Conservation (phyloP, 2,797 vertebrate species). For the Onychomys arenicola region DNA sequence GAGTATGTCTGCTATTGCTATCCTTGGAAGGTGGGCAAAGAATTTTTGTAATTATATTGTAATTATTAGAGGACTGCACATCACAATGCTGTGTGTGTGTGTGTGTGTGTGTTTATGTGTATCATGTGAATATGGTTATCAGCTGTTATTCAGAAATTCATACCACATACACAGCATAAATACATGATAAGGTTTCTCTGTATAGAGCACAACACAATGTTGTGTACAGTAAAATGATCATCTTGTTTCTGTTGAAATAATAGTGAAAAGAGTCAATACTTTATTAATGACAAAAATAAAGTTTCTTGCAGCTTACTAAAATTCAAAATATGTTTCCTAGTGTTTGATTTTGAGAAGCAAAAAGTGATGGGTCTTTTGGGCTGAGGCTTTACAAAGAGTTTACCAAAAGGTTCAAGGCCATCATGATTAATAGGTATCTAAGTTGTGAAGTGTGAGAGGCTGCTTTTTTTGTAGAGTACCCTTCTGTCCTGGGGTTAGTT, state of each 20-base stretch:
- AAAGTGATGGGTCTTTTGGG: background rate
- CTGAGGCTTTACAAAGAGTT: background rate
- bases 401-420: background rate
- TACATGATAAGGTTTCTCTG: background rate
- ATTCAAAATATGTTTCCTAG: background rate
- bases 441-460: background rate
- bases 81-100: background rate
- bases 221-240: background rate
- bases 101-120: background rate
- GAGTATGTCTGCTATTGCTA: background rate
- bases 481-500: background rate
- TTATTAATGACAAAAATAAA: background rate
- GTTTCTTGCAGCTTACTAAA: background rate
- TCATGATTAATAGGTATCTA: background rate
- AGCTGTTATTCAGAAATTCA: conserved; percentile 1
- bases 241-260: background rate
- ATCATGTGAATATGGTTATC: background rate
- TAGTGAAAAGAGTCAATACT: background rate
- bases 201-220: background rate
- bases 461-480: background rate
- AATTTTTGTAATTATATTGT: background rate
- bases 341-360: conserved; percentile 14
- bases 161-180: background rate
- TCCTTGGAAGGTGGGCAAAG: too few species aligned
- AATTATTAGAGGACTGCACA: background rate